These are phyloP conservation scores for Cryptoprocta ferox DNA, from an alignment of 2,797 vertebrate genomes.

Conservation along the genomic window DNA sequence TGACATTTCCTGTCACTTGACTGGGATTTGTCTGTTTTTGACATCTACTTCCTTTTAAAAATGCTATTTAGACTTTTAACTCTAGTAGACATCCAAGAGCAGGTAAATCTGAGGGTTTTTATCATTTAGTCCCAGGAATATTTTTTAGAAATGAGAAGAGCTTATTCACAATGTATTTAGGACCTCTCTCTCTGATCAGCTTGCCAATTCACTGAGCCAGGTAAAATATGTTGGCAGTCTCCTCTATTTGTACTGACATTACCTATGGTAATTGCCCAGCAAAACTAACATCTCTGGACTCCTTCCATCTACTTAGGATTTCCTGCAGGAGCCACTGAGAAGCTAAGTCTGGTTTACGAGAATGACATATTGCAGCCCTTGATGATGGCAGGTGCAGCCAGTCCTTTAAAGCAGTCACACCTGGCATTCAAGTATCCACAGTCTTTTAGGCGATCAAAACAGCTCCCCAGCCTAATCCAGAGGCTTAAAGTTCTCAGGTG, in stretches of 20 bases:
- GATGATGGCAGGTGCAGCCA: neutral
- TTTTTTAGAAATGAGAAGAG: conserved; percentile 46
- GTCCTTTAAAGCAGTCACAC: neutral
- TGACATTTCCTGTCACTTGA: conserved; percentile 61
- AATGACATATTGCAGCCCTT: neutral
- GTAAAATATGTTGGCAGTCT: neutral
- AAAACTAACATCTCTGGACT: conserved; percentile 16
- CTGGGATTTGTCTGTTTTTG: conserved; percentile 49
- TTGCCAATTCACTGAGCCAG: conserved; percentile 41
- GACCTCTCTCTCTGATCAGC: conserved; percentile 17
- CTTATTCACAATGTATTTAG: conserved; percentile 11
- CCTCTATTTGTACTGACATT: neutral
- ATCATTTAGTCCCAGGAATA: conserved; percentile 33
- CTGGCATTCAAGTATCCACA: neutral
- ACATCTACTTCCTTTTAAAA: conserved; percentile 51
- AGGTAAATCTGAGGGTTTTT: conserved; percentile 45
- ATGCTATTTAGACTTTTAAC: conserved; percentile 28
- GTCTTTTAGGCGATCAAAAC: neutral
- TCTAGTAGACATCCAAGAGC: neutral
- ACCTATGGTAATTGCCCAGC: neutral
- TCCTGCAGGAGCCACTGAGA: conserved; percentile 35
- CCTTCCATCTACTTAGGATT: neutral
- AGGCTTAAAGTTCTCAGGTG: neutral
- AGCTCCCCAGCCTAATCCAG: neutral
- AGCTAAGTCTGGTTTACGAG: neutral